Conservation (phyloP, 2,797 vertebrate species). For the Chrysocyon brachyurus region DNA sequence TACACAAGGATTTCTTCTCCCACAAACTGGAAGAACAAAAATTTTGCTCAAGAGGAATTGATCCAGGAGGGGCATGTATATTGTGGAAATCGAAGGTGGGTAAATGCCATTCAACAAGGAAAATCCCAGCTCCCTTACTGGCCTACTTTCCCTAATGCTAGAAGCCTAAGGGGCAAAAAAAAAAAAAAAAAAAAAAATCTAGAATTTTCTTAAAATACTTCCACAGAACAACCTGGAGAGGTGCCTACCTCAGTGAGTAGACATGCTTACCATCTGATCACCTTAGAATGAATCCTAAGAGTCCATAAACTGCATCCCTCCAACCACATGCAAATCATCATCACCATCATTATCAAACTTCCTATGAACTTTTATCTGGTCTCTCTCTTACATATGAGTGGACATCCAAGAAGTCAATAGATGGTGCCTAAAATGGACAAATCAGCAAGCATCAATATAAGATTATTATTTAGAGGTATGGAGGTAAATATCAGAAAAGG, state of each 20-base stretch:
- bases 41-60: not conserved
- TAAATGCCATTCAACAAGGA: not conserved
- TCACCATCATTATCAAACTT: not conserved
- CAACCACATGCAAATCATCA: not conserved
- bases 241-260: not conserved
- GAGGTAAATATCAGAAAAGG: not conserved
- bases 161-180: not conserved
- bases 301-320: not conserved
- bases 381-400: not conserved
- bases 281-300: not conserved
- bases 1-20: not conserved
- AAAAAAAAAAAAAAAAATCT: not conserved
- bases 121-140: not conserved
- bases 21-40: not conserved
- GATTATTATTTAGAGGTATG: not conserved
- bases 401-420: not conserved
- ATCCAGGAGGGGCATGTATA: too few species aligned
- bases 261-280: not conserved
- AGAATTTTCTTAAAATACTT: not conserved
- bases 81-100: not conserved
- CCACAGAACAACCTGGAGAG: not conserved
- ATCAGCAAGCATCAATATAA: not conserved
- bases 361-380: not conserved
- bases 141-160: not conserved
- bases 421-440: not conserved